Conservation (phyloP, 2,113 vertebrate species). For the Stictonetta naevosa region DNA sequence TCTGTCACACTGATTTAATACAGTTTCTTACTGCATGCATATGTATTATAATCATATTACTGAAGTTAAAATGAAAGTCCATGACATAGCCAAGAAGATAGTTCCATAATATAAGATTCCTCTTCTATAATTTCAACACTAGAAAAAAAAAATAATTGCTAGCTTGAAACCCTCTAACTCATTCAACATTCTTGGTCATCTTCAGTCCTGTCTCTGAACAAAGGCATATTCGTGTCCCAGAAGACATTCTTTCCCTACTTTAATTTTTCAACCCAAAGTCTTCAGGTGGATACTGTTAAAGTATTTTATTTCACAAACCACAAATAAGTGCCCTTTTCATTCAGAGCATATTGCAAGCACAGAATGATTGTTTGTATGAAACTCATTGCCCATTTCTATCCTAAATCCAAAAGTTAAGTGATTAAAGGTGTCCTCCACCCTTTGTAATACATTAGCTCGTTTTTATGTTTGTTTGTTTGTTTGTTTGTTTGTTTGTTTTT, state of each 20-base stretch:
- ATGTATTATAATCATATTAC: neutral
- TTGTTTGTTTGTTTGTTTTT: neutral
- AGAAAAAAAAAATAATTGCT: neutral
- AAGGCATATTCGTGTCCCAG: neutral
- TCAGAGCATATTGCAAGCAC: neutral
- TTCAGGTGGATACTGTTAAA: neutral
- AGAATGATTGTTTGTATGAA: neutral
- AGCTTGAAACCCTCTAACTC: neutral
- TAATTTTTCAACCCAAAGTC: neutral
- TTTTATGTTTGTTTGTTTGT: neutral
- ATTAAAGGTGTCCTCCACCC: neutral
- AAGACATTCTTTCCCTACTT: neutral
- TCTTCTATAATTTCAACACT: neutral
- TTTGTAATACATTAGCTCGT: neutral
- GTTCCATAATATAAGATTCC: neutral
- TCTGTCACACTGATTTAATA: neutral
- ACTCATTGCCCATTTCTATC: neutral
- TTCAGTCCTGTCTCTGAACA: neutral
- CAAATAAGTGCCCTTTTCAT: neutral
- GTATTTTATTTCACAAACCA: neutral
- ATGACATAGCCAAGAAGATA: neutral
- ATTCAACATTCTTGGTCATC: neutral
- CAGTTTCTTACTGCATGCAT: neutral
- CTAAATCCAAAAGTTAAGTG: neutral
- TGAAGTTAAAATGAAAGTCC: neutral